Percentiles rank a stretch among this genome's conserved stretches.
Evolutionary conservation across 2,888 invertebrate genomes (phyloP).

Genomic region (Sinopyrophorus schimmeli): DNA sequence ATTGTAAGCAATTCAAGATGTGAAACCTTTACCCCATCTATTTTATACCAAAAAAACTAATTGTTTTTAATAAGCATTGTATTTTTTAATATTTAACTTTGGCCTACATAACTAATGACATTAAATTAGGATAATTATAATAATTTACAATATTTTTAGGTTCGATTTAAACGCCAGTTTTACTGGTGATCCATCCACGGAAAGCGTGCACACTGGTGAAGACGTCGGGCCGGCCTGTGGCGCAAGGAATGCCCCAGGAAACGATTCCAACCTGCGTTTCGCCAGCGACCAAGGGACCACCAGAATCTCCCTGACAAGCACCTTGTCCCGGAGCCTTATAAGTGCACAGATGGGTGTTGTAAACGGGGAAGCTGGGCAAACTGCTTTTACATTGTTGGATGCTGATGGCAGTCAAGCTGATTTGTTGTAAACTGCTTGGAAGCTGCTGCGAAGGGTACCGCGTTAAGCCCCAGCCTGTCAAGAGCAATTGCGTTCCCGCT

Average conservation of each 20-base stretch:
- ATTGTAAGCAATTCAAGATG: too few relatives aligned
- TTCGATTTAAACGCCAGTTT: slow-evolving; percentile 3
- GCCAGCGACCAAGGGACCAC: slow-evolving; percentile 58
- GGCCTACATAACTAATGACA: too few relatives aligned
- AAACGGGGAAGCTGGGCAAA: slow-evolving; percentile 47
- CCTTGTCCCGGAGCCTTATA: slow-evolving; percentile 57
- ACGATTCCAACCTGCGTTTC: slow-evolving; percentile 56
- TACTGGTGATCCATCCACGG: slow-evolving; percentile 54
- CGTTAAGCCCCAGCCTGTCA: slow-evolving; percentile 36
- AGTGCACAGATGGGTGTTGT: slow-evolving; percentile 52
- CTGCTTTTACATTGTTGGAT: not conserved
- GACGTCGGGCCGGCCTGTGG: slow-evolving; percentile 59
- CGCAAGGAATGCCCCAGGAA: slow-evolving; percentile 61
- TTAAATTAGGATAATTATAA: too few relatives aligned
- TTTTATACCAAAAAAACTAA: too few relatives aligned
- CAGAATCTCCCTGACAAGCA: slow-evolving; percentile 61
- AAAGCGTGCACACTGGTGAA: slow-evolving; percentile 57
- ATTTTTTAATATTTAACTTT: too few relatives aligned
- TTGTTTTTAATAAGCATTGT: too few relatives aligned
- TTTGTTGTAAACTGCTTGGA: slow-evolving; percentile 6
- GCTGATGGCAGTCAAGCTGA: not conserved
- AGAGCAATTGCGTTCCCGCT: slow-evolving; percentile 6
- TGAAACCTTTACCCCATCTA: too few relatives aligned
- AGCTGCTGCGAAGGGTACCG: slow-evolving; percentile 54
- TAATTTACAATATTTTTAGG: too few relatives aligned